Conservation (phyloP, 2,113 vertebrate species). For the Ahaetulla prasina region DNA sequence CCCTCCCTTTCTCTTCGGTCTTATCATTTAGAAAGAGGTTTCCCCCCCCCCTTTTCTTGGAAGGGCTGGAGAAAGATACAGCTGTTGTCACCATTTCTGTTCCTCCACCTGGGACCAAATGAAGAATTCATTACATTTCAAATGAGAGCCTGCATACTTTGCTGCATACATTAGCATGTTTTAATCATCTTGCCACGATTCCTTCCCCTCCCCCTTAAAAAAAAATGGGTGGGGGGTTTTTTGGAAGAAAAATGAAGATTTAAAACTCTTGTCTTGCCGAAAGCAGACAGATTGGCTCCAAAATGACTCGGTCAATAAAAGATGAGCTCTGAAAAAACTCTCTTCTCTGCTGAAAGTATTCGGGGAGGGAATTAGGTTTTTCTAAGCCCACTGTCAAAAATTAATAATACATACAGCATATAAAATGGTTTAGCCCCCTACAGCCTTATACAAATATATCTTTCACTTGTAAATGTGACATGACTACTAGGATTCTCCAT, state of each 20-base stretch:
- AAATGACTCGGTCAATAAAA: constrained; percentile 75
- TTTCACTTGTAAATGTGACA: constrained; percentile 61
- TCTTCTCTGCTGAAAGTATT: constrained; percentile 62
- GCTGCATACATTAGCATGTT: constrained; percentile 61
- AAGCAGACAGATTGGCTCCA: constrained; percentile 72
- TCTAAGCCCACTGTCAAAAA: constrained; percentile 63
- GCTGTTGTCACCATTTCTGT: constrained; percentile 45
- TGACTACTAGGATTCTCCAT: constrained; percentile 40
- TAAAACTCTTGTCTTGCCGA: constrained; percentile 70
- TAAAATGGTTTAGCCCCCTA: constrained; percentile 58
- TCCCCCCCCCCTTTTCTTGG: constrained; percentile 28
- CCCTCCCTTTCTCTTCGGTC: constrained; percentile 35
- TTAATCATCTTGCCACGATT: constrained; percentile 67
- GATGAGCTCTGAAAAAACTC: constrained; percentile 70
- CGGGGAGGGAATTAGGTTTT: constrained; percentile 60
- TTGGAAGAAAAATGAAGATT: constrained; percentile 59
- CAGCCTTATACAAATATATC: constrained; percentile 60
- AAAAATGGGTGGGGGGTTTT: constrained; percentile 25
- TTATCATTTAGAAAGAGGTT: constrained; percentile 26
- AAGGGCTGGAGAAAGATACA: constrained; percentile 6
- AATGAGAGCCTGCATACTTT: constrained; percentile 40
- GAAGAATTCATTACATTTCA: constrained; percentile 65
- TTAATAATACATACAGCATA: constrained; percentile 61
- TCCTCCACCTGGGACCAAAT: constrained; percentile 53
- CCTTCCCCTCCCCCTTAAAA: neutral